Evolutionary conservation across 2,888 invertebrate genomes (phyloP), one percentile per base, ranked within the genome.

Genomic region (Caenorhabditis plicata): DNA sequence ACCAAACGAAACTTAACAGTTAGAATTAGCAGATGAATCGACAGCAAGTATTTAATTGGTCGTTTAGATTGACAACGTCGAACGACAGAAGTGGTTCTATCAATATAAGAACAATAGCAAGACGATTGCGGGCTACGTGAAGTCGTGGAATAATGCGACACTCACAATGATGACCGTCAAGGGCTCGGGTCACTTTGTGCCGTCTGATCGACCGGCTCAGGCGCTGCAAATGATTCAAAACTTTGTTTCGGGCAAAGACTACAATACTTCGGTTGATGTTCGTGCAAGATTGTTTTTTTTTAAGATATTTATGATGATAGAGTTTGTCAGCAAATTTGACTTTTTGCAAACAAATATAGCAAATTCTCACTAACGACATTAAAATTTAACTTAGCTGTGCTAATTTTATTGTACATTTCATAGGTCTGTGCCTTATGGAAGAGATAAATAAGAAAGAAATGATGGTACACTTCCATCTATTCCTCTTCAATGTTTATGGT

Each of bases 221-320:
- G 68, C 72, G 9, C 56, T 76, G 9, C 75, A 76, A 46, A 64
- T 76, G 68, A 45, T 76, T n/a, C 44, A 40, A 40, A 76, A 76
- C 39, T 76, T 76, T 39, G 27, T 75, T 33, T n/a, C n/a, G n/a
- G n/a, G n/a, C n/a, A n/a, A n/a, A n/a, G n/a, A 73, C 44, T 75
- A 73, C 51, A 68, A 65, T 48, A 57, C 41, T 2, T 57, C 68
- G 11, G 53, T 52, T 19, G 32, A 44, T 17, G 63, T 66, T 7
- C n/a, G n/a, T n/a, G n/a, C n/a, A n/a, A n/a, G n/a, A n/a, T n/a
- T n/a, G n/a, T n/a, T n/a, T n/a, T n/a, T n/a, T n/a, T 31, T 32
- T 43, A 23, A 15, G 22, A 25, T 5, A 40, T 29, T 25, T 25
- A n/a, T n/a, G 26, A 26, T 40, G n/a, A n/a, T n/a, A n/a, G n/a